Conservation (phyloP, 2,113 vertebrate genomes). For the Catharus fuscescens region DNA sequence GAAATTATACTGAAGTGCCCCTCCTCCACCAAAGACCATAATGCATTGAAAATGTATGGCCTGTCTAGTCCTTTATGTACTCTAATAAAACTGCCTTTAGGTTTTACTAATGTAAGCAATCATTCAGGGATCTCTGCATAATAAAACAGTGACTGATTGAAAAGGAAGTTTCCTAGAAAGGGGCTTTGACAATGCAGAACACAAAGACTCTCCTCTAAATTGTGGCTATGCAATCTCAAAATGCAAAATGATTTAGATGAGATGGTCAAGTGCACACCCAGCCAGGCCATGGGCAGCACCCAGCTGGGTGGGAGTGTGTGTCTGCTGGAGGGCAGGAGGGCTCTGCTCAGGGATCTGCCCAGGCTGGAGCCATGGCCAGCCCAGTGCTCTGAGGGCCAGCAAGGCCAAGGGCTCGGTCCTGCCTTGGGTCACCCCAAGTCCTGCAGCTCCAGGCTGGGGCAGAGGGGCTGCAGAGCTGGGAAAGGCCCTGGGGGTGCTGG, state of each 20-base stretch:
- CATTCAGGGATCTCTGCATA: not conserved
- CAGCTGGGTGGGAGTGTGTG: not conserved
- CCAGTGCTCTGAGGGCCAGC: rapidly evolving
- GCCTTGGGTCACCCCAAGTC: not conserved
- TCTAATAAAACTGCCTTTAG: not conserved
- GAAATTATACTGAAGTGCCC: not conserved
- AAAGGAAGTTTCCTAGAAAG: not conserved
- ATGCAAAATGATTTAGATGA: not conserved
- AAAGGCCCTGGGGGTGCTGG: not conserved
- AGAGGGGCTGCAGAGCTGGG: not conserved
- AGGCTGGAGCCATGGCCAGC: not conserved
- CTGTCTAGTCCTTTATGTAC: not conserved
- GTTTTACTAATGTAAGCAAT: not conserved
- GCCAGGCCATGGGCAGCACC: too few species aligned
- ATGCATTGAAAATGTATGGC: not conserved
- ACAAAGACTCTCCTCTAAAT: not conserved
- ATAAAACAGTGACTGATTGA: not conserved
- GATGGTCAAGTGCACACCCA: not conserved
- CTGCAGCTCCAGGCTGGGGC: not conserved
- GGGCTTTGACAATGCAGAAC: not conserved
- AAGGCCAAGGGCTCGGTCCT: not conserved
- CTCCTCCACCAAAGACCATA: not conserved
- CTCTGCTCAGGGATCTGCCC: not conserved
- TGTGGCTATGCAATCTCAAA: not conserved
- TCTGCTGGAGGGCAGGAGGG: not conserved